These are phyloP conservation scores for Catalaphyllia jardinei DNA, from an alignment of 64 coral and sea anemone genomes.

Conservation along the genomic window DNA sequence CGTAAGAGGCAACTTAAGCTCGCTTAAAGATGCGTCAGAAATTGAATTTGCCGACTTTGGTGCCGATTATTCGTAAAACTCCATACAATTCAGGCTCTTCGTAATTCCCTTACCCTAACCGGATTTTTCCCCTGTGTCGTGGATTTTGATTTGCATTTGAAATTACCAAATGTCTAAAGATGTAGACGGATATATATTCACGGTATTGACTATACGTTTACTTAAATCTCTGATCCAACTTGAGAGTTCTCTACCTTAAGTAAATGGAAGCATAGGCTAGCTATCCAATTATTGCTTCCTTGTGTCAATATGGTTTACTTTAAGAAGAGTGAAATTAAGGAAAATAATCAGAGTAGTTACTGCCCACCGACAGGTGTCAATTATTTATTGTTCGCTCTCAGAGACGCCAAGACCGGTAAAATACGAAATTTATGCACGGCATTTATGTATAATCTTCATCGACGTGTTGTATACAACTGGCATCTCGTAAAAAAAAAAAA, in stretches of 20 bases:
- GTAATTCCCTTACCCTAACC: no score
- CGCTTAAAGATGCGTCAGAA: no score
- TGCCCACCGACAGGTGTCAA: neutral
- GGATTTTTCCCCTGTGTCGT: neutral
- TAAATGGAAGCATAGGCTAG: neutral
- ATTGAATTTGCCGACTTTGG: no score
- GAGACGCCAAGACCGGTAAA: neutral
- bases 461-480: neutral
- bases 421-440: neutral
- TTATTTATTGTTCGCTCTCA: neutral
- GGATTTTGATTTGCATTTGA: neutral
- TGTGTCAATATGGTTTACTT: constrained; percentile 5
- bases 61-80: no score
- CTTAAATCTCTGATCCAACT: neutral
- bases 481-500: neutral
- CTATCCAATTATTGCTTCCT: neutral
- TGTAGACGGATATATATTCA: neutral
- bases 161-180: neutral
- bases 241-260: neutral
- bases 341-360: neutral
- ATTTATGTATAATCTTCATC: neutral
- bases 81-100: no score
- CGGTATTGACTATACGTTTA: neutral
- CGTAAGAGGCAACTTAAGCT: no score
- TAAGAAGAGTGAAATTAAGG: neutral